Percentiles rank a stretch among this genome's conserved stretches.
These are phyloP conservation scores for Dipus sagitta DNA, from an alignment of 2,797 vertebrate genomes.

Conservation along the genomic window DNA sequence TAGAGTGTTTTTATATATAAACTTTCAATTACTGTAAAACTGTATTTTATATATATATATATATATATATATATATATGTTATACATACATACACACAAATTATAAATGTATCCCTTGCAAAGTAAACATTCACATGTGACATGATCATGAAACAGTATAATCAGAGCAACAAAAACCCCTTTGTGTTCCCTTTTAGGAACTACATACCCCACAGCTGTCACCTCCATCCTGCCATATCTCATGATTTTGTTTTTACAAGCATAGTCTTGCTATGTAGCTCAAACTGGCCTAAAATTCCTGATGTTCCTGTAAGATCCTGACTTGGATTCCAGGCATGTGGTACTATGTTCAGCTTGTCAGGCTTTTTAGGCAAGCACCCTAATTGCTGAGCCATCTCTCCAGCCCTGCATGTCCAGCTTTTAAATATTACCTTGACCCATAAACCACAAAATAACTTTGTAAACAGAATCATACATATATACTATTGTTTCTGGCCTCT, in stretches of 20 bases:
- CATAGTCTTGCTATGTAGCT: background rate
- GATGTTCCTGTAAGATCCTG: background rate
- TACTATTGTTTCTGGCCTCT: background rate
- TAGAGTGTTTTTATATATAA: conserved; percentile 12
- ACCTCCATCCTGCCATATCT: background rate
- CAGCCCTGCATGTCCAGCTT: too few species aligned
- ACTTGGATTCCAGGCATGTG: background rate
- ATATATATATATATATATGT: too few species aligned
- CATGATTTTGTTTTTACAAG: background rate
- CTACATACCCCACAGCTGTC: background rate
- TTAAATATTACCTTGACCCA: background rate
- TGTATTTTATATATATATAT: too few species aligned
- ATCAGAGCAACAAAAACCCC: background rate
- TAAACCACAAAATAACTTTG: background rate
- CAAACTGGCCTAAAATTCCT: background rate
- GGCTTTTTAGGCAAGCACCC: too few species aligned
- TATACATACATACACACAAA: background rate
- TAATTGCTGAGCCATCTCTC: too few species aligned
- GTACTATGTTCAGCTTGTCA: background rate
- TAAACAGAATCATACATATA: background rate
- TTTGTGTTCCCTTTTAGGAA: background rate
- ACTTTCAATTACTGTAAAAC: background rate
- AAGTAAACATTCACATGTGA: background rate
- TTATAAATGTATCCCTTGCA: background rate
- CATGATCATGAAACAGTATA: background rate